Base-by-base conservation (phyloP, 2,113 vertebrate species). In the Seriola rivoliana region DNA sequence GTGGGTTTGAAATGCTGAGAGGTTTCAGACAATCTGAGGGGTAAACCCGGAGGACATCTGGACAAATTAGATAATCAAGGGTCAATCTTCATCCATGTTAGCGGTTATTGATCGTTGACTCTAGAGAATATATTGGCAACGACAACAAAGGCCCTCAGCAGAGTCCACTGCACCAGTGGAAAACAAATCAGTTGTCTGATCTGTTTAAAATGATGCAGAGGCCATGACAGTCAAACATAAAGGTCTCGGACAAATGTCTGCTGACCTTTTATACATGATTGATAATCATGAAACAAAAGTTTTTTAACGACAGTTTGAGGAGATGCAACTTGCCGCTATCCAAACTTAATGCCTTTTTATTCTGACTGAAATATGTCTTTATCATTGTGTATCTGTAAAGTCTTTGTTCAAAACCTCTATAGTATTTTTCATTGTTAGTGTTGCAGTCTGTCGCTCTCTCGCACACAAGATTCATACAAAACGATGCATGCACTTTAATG, bases 31-130 rank as follows among this genome's bases (percentile, higher is more conserved):
- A 72, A 63, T 72, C 80, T 4, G 32, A 63, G 60, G 3, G 64
- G 36, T 48, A 64, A 75, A 78, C 80, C 60, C 17, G 10, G 36
- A 76, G 72, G 50, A 80, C 4, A 11, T 59, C 17, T 12, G 25
- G 17, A 64, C 72, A 80, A 83, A 92, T 90, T 67, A 54, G 74
- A 87, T 85, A 68, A 89, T 83, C 79, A 78, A 65, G 73, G 64
- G 57, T 59, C 64, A 65, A 50, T 80, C 77, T 81, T 77, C 46
- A 75, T 83, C 54, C 46, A 32, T 19, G 70, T 88, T 73, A 74
- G 87, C 50, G 1, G 72, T 71, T 85, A 91, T 92, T 78, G 88
- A 92, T 92, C 11, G 40, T 34, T 4, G 59, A 34, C 81, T 69
- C 25, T 32, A 38, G 50, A 75, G 52, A 79, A 68, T 58, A 77